phyloP scores from a whole-genome alignment of 2,888 invertebrate genomes.

The Tiliacea aurago region DNA sequence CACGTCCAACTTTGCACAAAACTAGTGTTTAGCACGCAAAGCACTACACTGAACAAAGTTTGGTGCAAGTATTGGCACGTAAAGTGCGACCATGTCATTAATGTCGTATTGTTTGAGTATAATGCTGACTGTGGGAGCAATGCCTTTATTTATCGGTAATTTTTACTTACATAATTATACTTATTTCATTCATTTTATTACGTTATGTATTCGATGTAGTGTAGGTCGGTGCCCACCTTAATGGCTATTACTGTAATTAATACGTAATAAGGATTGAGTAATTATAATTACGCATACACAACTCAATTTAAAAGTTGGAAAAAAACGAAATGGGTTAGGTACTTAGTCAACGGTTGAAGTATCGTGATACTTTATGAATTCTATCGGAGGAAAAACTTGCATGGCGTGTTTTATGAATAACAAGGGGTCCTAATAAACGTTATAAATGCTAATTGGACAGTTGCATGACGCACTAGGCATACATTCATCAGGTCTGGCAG shows the following conservation, averaged over 20 bases:
- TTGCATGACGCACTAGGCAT: slow-evolving; percentile 51
- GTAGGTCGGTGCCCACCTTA: slow-evolving; percentile 49
- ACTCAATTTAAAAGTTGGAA: slow-evolving; percentile 30
- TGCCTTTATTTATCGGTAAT: slow-evolving; percentile 64
- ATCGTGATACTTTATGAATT: slow-evolving; percentile 43
- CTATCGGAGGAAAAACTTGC: slow-evolving; percentile 43
- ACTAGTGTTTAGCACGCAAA: slow-evolving; percentile 51
- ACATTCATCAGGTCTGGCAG: slow-evolving; percentile 60
- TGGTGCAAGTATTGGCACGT: slow-evolving; percentile 63
- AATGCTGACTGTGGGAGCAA: slow-evolving; percentile 67
- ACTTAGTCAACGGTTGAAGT: slow-evolving; percentile 30
- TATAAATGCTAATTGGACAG: slow-evolving; percentile 66
- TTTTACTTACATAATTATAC: too few relatives aligned
- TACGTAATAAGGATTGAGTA: slow-evolving; percentile 38
- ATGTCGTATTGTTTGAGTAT: slow-evolving; percentile 71
- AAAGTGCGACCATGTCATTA: slow-evolving; percentile 63
- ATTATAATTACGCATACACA: slow-evolving; percentile 41
- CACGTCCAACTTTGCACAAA: slow-evolving; percentile 50
- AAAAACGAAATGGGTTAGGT: slow-evolving; percentile 26
- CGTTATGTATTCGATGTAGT: slow-evolving; percentile 55
- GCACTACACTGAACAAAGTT: slow-evolving; percentile 56
- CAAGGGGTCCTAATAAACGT: slow-evolving; percentile 61
- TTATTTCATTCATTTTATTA: slow-evolving; percentile 54
- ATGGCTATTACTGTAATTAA: slow-evolving; percentile 45
- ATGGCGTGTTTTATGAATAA: slow-evolving; percentile 50